phyloP scores from a whole-genome alignment of 2,888 invertebrate genomes.

The Brassicogethes aeneus region DNA sequence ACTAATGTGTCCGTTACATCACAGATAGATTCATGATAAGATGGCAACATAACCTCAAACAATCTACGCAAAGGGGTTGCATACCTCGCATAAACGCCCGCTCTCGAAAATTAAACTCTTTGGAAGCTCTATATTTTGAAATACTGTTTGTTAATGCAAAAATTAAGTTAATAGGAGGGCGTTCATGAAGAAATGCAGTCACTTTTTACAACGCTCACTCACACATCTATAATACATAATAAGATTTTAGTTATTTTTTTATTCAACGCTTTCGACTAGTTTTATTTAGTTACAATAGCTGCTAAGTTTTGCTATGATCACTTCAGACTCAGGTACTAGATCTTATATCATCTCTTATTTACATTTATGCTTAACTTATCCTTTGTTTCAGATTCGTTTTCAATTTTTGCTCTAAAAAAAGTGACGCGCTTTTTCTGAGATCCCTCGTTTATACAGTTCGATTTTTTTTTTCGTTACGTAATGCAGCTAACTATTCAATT shows the following conservation, averaged over 20 bases:
- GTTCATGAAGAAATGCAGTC: slow-evolving; percentile 7
- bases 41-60: slow-evolving; percentile 19
- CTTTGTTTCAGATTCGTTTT: background rate
- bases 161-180: too few relatives aligned
- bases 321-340: slow-evolving; percentile 25
- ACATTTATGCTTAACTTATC: slow-evolving; percentile 1
- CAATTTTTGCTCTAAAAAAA: too few relatives aligned
- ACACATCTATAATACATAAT: slow-evolving; percentile 17
- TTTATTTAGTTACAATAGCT: slow-evolving; percentile 24
- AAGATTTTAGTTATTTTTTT: slow-evolving; percentile 17
- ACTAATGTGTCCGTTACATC: slow-evolving; percentile 37
- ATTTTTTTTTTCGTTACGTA: background rate
- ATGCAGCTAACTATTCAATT: background rate
- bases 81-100: slow-evolving; percentile 3
- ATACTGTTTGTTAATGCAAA: too few relatives aligned
- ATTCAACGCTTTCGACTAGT: slow-evolving; percentile 25
- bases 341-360: slow-evolving; percentile 16
- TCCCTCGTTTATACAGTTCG: too few relatives aligned
- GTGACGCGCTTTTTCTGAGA: too few relatives aligned
- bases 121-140: too few relatives aligned
- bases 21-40: slow-evolving; percentile 33
- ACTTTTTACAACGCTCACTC: slow-evolving; percentile 13
- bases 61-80: slow-evolving; percentile 8
- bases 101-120: too few relatives aligned
- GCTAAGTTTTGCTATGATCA: slow-evolving; percentile 23